A percentile compares a stretch with the other conserved stretches of the same genome.
Conservation (phyloP, 30 jellyfish, hydroid and myxozoan species). For the Hydractinia echinata region DNA sequence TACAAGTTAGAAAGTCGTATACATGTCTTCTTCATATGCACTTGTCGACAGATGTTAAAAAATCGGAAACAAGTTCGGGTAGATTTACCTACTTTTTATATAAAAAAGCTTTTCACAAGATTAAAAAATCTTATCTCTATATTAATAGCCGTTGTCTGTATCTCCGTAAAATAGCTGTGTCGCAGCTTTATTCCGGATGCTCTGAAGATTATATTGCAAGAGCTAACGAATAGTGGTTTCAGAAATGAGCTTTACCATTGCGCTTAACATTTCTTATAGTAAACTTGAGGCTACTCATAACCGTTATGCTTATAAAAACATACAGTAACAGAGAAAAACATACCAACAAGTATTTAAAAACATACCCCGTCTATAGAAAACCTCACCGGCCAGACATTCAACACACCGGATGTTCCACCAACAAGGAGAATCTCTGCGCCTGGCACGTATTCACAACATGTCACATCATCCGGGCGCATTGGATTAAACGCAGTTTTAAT, state of each 20-base stretch:
- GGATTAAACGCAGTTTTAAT: conserved; percentile 52
- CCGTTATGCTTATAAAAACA: neutral
- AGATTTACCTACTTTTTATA: too few relatives aligned
- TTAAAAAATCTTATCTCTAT: too few relatives aligned
- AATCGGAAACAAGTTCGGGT: neutral
- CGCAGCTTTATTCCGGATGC: too few relatives aligned
- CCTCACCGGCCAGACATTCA: conserved; percentile 86
- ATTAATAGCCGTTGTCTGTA: too few relatives aligned
- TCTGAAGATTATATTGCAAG: too few relatives aligned
- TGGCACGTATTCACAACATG: conserved; percentile 80
- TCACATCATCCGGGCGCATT: conserved; percentile 83
- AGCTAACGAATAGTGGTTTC: too few relatives aligned
- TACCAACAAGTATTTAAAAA: neutral
- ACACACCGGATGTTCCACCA: conserved; percentile 88
- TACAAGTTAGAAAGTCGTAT: neutral
- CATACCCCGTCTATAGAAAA: conserved; percentile 62
- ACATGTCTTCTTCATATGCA: neutral
- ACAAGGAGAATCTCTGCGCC: conserved; percentile 67
- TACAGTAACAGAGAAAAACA: neutral
- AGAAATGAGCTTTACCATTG: too few relatives aligned
- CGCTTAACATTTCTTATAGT: too few relatives aligned
- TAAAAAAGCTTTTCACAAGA: too few relatives aligned
- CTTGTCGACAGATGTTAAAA: too few relatives aligned
- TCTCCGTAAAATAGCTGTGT: too few relatives aligned
- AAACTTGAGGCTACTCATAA: neutral